A percentile compares a stretch with the other conserved stretches of the same genome.
Evolutionary conservation across 2,113 vertebrate genomes (phyloP).

Genomic region (Gorsachius goisagi): DNA sequence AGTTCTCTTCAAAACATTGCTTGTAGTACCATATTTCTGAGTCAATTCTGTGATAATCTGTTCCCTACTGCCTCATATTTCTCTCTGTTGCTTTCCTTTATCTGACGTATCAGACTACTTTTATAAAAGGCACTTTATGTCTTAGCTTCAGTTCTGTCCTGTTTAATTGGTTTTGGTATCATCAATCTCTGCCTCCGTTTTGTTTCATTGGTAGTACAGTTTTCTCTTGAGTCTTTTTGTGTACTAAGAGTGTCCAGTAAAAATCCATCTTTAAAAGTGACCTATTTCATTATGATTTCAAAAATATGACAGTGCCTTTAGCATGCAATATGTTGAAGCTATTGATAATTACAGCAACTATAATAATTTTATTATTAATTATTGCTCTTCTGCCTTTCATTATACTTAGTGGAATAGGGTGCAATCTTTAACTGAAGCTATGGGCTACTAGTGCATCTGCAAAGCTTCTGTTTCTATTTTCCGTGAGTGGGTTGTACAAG

Average conservation of each 20-base stretch:
- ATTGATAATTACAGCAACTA: neutral
- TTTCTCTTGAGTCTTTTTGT: neutral
- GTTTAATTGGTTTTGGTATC: neutral
- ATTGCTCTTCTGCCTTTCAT: neutral
- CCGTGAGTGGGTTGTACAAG: neutral
- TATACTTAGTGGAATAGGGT: neutral
- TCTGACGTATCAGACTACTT: neutral
- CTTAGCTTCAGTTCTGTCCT: neutral
- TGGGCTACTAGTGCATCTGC: neutral
- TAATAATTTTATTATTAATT: neutral
- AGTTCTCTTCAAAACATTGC: constrained; percentile 13
- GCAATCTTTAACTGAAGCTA: neutral
- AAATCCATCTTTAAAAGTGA: neutral
- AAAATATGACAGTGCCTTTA: neutral
- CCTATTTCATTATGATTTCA: neutral
- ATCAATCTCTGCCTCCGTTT: neutral
- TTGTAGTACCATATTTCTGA: constrained; percentile 6
- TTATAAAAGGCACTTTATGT: neutral
- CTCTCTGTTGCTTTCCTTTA: neutral
- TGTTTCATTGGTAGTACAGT: neutral
- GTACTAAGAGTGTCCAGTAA: neutral
- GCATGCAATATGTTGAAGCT: neutral
- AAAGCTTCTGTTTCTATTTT: neutral
- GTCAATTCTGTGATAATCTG: neutral
- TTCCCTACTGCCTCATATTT: neutral